Conservation (phyloP, 2,888 invertebrate genomes). For the Serrognathus titanus region DNA sequence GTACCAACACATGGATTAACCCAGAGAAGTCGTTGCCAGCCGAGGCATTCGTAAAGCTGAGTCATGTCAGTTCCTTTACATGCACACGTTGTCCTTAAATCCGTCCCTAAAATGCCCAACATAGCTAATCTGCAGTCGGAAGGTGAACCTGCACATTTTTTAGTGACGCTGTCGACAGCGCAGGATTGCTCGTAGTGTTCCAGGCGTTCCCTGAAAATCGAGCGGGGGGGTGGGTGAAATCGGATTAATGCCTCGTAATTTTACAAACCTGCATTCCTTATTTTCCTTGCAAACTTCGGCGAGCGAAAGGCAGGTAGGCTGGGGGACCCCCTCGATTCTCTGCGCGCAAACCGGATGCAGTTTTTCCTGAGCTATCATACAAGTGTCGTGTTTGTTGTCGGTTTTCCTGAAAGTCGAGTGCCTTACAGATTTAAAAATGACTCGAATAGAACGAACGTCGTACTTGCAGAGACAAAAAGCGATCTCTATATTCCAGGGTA, state of each 20-base stretch:
- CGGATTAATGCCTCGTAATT: neutral
- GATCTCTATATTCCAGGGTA: slow-evolving; percentile 82
- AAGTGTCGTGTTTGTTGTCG: slow-evolving; percentile 80
- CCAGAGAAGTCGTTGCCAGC: slow-evolving; percentile 88
- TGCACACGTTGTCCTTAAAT: slow-evolving; percentile 80
- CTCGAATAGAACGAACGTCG: slow-evolving; percentile 46
- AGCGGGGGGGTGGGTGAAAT: neutral
- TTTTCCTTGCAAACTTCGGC: slow-evolving; percentile 81
- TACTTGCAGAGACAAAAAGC: slow-evolving; percentile 93
- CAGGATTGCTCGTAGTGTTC: slow-evolving; percentile 90
- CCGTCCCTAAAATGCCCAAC: slow-evolving; percentile 85
- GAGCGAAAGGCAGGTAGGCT: slow-evolving; percentile 82
- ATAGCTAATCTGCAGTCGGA: slow-evolving; percentile 83
- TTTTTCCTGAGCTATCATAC: slow-evolving; percentile 85
- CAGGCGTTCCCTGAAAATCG: slow-evolving; percentile 61
- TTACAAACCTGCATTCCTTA: slow-evolving; percentile 75
- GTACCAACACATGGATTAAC: slow-evolving; percentile 90
- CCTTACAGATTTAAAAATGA: neutral
- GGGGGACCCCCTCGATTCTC: slow-evolving; percentile 59
- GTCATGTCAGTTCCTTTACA: slow-evolving; percentile 84
- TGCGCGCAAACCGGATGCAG: slow-evolving; percentile 88
- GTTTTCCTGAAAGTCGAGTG: slow-evolving; percentile 66
- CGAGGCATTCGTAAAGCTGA: slow-evolving; percentile 82
- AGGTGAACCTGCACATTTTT: slow-evolving; percentile 82
- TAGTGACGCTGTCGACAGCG: slow-evolving; percentile 85